Percentiles rank a stretch among this genome's conserved stretches.
Evolutionary conservation across 2,797 vertebrate species (phyloP).

Genomic region (Liasis olivaceus): DNA sequence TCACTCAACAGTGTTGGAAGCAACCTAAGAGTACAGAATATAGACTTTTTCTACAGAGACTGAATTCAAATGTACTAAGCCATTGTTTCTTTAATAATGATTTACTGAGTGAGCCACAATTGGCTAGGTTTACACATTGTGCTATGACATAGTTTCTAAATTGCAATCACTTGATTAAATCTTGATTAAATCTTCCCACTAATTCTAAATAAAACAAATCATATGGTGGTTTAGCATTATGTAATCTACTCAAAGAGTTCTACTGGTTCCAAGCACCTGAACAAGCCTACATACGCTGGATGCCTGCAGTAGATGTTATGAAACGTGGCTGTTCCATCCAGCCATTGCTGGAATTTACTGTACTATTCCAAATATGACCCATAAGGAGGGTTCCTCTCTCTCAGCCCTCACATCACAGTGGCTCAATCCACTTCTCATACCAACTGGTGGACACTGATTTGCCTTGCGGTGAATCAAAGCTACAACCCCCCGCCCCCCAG

Average conservation of each 20-base stretch:
- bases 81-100: neutral
- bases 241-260: neutral
- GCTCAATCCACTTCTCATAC: neutral
- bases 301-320: neutral
- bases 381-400: neutral
- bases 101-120: neutral
- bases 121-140: neutral
- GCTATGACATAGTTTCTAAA: neutral
- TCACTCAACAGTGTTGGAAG: neutral
- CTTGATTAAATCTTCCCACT: neutral
- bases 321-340: neutral
- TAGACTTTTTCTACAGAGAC: neutral
- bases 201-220: neutral
- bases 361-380: neutral
- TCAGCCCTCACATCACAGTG: neutral
- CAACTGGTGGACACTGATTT: neutral
- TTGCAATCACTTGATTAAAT: neutral
- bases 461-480: neutral
- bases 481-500: neutral
- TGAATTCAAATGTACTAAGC: neutral
- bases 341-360: neutral
- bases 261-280: neutral
- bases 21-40: neutral
- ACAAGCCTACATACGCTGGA: neutral
- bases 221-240: neutral